These are phyloP conservation scores for Sphenopsis melanotis DNA, from an alignment of 2,797 vertebrate species.

Conservation along the genomic window DNA sequence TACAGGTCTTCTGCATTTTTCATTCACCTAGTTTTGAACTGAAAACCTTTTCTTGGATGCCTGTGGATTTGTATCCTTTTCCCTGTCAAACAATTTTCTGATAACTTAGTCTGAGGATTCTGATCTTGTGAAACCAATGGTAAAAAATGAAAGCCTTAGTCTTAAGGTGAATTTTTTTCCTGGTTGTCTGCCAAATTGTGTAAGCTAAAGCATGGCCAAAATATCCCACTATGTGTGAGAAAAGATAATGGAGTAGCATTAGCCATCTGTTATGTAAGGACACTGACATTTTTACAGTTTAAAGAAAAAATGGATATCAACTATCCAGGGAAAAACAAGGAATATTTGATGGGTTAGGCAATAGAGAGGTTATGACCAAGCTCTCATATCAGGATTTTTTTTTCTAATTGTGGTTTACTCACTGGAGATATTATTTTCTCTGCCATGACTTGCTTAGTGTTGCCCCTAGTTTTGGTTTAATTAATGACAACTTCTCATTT, in stretches of 20 bases:
- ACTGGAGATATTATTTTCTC: neutral
- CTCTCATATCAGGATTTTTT: neutral
- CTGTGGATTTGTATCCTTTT: neutral
- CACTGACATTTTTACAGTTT: neutral
- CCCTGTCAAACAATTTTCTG: neutral
- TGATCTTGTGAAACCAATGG: neutral
- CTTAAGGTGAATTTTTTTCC: neutral
- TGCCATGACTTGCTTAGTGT: neutral
- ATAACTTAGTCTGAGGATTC: neutral
- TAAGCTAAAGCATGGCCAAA: neutral
- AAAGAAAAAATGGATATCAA: neutral
- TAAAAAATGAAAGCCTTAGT: neutral
- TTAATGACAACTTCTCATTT: neutral
- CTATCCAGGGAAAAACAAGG: neutral
- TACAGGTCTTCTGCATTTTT: neutral
- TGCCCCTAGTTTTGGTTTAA: neutral
- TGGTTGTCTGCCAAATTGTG: neutral
- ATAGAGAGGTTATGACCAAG: neutral
- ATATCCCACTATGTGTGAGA: neutral
- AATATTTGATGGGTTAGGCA: neutral
- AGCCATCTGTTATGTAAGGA: neutral
- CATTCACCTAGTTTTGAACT: neutral
- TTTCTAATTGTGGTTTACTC: neutral
- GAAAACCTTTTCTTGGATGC: neutral
- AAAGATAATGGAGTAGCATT: neutral